These are phyloP conservation scores for Poeciliopsis gracilis DNA, from an alignment of 2,797 vertebrate genomes.

Conservation along the genomic window DNA sequence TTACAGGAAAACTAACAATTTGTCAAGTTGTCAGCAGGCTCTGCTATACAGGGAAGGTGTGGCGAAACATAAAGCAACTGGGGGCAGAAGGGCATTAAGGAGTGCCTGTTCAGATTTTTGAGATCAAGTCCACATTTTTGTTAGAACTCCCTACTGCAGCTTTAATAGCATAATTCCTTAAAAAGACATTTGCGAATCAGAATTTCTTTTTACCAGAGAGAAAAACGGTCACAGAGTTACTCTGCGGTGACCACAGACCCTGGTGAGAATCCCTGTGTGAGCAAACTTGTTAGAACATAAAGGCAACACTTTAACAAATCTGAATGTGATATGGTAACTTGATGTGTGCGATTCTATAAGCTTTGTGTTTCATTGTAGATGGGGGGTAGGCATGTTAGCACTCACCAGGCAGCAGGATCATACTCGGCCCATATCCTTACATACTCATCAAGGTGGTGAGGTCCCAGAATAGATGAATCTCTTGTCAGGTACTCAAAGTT, in stretches of 20 bases:
- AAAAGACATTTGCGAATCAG: background rate
- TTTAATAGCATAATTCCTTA: background rate
- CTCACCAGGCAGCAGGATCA: slow-evolving; percentile 95
- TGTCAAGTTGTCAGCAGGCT: too few relatives aligned
- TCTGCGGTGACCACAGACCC: slow-evolving; percentile 17
- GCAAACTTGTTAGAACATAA: slow-evolving; percentile 30
- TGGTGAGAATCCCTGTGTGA: slow-evolving; percentile 24
- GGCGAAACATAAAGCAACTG: too few relatives aligned
- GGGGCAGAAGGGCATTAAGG: too few relatives aligned
- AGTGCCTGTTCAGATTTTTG: too few relatives aligned
- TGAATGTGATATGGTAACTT: background rate
- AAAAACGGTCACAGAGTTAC: background rate
- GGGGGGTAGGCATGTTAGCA: slow-evolving; percentile 27
- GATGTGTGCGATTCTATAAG: background rate
- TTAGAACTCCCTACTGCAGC: too few relatives aligned
- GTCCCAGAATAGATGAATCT: slow-evolving; percentile 95
- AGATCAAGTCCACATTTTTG: background rate
- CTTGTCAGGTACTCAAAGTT: slow-evolving; percentile 97
- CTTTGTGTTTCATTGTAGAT: slow-evolving; percentile 3
- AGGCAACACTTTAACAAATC: slow-evolving; percentile 4
- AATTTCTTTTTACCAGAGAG: background rate
- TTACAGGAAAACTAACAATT: too few relatives aligned
- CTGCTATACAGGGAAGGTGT: too few relatives aligned
- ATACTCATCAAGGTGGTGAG: slow-evolving; percentile 96
- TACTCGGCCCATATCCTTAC: slow-evolving; percentile 97